Percentiles rank a stretch among this genome's conserved stretches.
Conservation (phyloP, 2,797 vertebrate species). For the Scomberomorus guttatus region DNA sequence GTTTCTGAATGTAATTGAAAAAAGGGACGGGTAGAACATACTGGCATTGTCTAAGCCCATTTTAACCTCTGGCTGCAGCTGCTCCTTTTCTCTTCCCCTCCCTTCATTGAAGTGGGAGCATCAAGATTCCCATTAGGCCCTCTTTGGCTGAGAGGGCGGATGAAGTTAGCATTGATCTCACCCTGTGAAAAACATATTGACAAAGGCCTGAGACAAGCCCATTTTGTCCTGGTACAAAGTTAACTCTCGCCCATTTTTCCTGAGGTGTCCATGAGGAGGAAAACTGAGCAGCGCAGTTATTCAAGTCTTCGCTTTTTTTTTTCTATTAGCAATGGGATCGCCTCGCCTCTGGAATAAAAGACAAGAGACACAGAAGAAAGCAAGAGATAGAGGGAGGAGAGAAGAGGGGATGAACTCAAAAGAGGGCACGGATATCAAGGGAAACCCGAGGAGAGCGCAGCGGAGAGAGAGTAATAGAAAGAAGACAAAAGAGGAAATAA, state of each 20-base stretch:
- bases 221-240: constrained; percentile 49
- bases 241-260: not conserved
- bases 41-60: not conserved
- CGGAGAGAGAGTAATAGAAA: constrained; percentile 50
- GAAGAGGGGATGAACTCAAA: constrained; percentile 38
- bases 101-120: constrained; percentile 26
- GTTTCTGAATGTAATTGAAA: not conserved
- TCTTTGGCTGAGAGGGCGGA: constrained; percentile 51
- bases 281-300: constrained; percentile 46
- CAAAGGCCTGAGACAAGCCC: constrained; percentile 54
- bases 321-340: constrained; percentile 28
- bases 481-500: constrained; percentile 64
- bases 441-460: constrained; percentile 55
- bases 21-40: not conserved
- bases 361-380: constrained; percentile 8
- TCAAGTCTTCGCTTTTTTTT: constrained; percentile 31
- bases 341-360: constrained; percentile 50
- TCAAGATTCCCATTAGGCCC: constrained; percentile 59
- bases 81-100: constrained; percentile 3
- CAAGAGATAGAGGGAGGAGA: constrained; percentile 13
- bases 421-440: constrained; percentile 56
- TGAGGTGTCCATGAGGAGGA: constrained; percentile 36
- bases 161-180: constrained; percentile 72
- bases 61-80: constrained; percentile 43
- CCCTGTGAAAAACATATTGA: constrained; percentile 59